A percentile compares a stretch with the other conserved stretches of the same genome.
Evolutionary conservation across 2,888 invertebrate genomes (phyloP).

Genomic region (Flexamia atlantica): DNA sequence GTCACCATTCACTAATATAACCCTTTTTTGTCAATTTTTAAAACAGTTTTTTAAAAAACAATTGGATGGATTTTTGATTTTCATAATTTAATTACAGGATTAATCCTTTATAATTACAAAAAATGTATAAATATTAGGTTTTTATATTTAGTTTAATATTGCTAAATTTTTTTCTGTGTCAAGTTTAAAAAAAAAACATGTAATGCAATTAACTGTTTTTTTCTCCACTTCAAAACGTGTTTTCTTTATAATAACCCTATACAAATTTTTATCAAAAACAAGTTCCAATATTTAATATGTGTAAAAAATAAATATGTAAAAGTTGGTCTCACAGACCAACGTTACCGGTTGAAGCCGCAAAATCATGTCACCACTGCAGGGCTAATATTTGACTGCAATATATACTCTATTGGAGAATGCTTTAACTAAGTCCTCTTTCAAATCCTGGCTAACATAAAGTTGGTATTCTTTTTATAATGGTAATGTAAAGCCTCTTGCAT

Average conservation of each 20-base stretch:
- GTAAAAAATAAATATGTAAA: constrained; percentile 21
- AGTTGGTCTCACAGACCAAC: constrained; percentile 28
- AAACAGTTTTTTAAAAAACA: not conserved
- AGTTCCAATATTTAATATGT: constrained; percentile 29
- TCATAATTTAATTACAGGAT: not conserved
- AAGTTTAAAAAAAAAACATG: constrained; percentile 4
- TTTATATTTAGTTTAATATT: constrained; percentile 7
- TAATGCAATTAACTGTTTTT: constrained; percentile 9
- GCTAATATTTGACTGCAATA: no score
- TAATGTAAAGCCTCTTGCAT: no score
- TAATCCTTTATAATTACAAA: constrained; percentile 15
- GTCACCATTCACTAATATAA: constrained; percentile 11
- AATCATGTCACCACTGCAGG: constrained; percentile 20
- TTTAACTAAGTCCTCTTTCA: no score
- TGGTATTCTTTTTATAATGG: no score
- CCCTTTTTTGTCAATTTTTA: not conserved
- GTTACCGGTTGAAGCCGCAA: constrained; percentile 25
- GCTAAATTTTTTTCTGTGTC: not conserved
- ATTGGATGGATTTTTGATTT: not conserved
- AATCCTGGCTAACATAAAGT: no score
- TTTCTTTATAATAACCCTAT: not conserved
- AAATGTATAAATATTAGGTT: not conserved
- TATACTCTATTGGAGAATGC: no score
- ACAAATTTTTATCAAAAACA: not conserved
- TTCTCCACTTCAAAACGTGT: constrained; percentile 11